Evolutionary conservation across 2,888 invertebrate species (phyloP).

Genomic region (Enchytraeus crypticus): DNA sequence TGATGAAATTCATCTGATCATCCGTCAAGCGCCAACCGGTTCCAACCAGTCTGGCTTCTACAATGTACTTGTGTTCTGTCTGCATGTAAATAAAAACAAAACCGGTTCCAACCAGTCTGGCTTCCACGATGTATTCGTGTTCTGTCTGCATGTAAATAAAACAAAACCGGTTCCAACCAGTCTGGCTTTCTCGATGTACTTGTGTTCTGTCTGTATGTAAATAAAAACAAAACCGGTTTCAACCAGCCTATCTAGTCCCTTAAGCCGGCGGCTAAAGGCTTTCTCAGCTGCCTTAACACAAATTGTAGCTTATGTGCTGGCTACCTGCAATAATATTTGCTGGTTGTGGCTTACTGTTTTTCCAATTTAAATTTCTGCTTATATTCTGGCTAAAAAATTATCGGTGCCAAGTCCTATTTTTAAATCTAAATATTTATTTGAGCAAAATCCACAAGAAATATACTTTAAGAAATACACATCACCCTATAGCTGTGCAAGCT

Average conservation of each 20-base stretch:
- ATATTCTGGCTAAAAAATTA: too few relatives aligned
- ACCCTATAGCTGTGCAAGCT: too few relatives aligned
- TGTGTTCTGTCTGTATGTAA: conserved; percentile 36
- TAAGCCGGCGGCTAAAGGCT: too few relatives aligned
- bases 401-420: too few relatives aligned
- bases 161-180: conserved; percentile 42
- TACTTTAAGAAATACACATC: too few relatives aligned
- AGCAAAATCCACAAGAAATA: too few relatives aligned
- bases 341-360: too few relatives aligned
- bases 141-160: conserved; percentile 27
- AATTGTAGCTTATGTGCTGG: too few relatives aligned
- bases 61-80: conserved; percentile 46
- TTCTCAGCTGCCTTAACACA: too few relatives aligned
- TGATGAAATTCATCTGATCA: conserved; percentile 44
- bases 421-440: too few relatives aligned
- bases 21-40: conserved; percentile 47
- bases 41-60: conserved; percentile 44
- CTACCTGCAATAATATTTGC: too few relatives aligned
- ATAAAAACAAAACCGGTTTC: conserved; percentile 35
- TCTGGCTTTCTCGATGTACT: conserved; percentile 46
- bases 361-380: too few relatives aligned
- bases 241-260: conserved; percentile 41
- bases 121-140: conserved; percentile 48
- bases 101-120: conserved; percentile 41
- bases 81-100: conserved; percentile 19